These are phyloP conservation scores for Trissoscelio sp. DNA, from an alignment of 2,888 invertebrate species.

Conservation along the genomic window DNA sequence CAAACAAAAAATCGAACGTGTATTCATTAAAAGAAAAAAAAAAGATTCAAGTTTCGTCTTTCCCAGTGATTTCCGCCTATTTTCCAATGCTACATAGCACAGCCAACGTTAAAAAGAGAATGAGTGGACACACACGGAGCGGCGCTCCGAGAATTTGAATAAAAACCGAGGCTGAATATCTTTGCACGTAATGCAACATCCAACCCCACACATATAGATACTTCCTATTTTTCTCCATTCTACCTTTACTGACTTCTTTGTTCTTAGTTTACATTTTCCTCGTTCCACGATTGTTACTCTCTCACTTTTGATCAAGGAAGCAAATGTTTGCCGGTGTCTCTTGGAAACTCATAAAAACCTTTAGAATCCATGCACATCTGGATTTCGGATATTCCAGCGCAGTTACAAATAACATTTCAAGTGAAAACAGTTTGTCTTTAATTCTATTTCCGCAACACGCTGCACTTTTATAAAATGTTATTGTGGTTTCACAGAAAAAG, in stretches of 20 bases:
- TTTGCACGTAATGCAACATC: conserved; percentile 47
- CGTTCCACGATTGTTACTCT: conserved; percentile 28
- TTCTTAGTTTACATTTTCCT: conserved; percentile 47
- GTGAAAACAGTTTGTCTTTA: conserved; percentile 19
- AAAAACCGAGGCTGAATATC: conserved; percentile 58
- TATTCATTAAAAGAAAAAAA: conserved; percentile 39
- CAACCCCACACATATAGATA: conserved; percentile 12
- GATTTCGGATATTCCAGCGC: conserved; percentile 39
- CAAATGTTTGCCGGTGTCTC: conserved; percentile 29
- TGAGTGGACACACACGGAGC: conserved; percentile 38
- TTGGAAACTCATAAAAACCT: conserved; percentile 43
- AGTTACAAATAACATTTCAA: conserved; percentile 52
- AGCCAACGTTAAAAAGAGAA: conserved; percentile 40
- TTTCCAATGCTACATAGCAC: conserved; percentile 20
- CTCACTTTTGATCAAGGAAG: conserved; percentile 54
- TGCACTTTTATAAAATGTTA: too few relatives aligned
- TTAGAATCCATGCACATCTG: conserved; percentile 11
- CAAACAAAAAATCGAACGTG: conserved; percentile 20
- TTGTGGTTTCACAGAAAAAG: too few relatives aligned
- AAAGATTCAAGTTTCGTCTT: conserved; percentile 29
- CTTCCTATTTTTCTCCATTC: conserved; percentile 41
- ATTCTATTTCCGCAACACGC: conserved; percentile 1
- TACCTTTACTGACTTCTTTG: conserved; percentile 38
- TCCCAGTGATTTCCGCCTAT: conserved; percentile 42
- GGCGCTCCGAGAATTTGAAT: conserved; percentile 56